phyloP scores from a whole-genome alignment of 1,140 invertebrate genomes.

The Portunus trituberculatus region DNA sequence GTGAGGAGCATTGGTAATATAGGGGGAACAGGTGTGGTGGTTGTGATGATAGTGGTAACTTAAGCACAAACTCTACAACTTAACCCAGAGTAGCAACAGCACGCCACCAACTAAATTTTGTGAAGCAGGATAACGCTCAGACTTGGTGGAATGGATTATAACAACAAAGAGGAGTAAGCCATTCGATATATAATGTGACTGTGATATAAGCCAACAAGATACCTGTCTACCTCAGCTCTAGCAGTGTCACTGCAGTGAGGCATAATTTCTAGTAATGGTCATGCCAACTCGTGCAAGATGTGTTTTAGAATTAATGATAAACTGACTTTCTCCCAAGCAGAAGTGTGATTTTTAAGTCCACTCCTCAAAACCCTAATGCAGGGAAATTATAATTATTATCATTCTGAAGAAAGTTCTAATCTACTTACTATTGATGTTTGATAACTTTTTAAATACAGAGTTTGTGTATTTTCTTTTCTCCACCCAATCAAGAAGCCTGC shows the following conservation, averaged over 20 bases:
- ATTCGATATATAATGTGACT: constrained; percentile 59
- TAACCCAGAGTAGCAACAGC: constrained; percentile 68
- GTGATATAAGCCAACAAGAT: constrained; percentile 65
- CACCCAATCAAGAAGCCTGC: constrained; percentile 54
- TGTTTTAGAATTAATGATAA: constrained; percentile 39
- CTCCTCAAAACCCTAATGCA: background rate
- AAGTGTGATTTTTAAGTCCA: background rate
- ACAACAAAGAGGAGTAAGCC: constrained; percentile 64
- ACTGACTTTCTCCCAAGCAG: constrained; percentile 7
- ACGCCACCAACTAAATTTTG: constrained; percentile 71
- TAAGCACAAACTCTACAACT: constrained; percentile 72
- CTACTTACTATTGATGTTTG: background rate
- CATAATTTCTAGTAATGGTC: constrained; percentile 37
- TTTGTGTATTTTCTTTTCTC: constrained; percentile 21
- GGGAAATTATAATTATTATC: background rate
- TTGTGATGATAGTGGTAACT: constrained; percentile 71
- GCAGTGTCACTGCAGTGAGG: constrained; percentile 29
- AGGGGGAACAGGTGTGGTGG: constrained; percentile 59
- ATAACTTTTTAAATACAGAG: background rate
- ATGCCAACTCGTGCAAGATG: constrained; percentile 61
- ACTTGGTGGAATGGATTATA: constrained; percentile 67
- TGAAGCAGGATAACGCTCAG: constrained; percentile 67
- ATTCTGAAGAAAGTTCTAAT: background rate
- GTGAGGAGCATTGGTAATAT: constrained; percentile 57
- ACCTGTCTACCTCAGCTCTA: constrained; percentile 53